Conservation (phyloP, 2,797 vertebrate species). For the Otolemur crassicaudatus region DNA sequence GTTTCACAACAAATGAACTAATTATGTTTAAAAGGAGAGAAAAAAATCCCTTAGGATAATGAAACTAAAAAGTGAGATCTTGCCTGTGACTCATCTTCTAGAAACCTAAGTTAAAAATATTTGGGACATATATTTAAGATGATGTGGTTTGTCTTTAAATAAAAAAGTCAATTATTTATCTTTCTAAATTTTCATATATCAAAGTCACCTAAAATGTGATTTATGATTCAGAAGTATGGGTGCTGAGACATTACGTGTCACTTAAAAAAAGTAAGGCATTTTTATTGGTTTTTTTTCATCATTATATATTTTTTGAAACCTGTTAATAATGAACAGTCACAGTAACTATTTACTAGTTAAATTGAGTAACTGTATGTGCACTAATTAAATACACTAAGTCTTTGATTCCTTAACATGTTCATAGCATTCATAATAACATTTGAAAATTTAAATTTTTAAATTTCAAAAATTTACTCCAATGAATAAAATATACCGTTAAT, state of each 20-base stretch:
- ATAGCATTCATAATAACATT: background rate
- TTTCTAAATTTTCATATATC: slow-evolving; percentile 70
- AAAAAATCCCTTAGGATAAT: slow-evolving; percentile 1
- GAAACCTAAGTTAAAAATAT: slow-evolving; percentile 63
- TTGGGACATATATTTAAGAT: slow-evolving; percentile 53
- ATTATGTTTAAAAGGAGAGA: background rate
- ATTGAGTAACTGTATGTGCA: slow-evolving; percentile 2
- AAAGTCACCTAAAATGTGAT: slow-evolving; percentile 70
- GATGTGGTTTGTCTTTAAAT: slow-evolving; percentile 14
- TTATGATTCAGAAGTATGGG: slow-evolving; percentile 71
- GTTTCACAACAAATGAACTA: slow-evolving; percentile 27
- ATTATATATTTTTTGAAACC: slow-evolving; percentile 48
- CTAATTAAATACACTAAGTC: slow-evolving; percentile 1
- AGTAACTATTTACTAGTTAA: slow-evolving; percentile 39
- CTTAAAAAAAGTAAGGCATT: slow-evolving; percentile 37
- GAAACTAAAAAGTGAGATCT: slow-evolving; percentile 48
- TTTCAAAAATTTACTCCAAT: slow-evolving; percentile 29
- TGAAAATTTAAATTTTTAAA: slow-evolving; percentile 21
- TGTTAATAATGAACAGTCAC: slow-evolving; percentile 15
- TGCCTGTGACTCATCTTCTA: slow-evolving; percentile 50
- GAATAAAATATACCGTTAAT: slow-evolving; percentile 50
- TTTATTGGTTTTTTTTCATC: slow-evolving; percentile 35
- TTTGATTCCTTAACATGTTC: slow-evolving; percentile 41
- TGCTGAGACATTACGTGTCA: slow-evolving; percentile 12
- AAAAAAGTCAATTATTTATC: slow-evolving; percentile 40